A percentile compares a stretch with the other conserved stretches of the same genome.
Conservation (phyloP, 2,797 vertebrate species). For the Pagetopsis macropterus region DNA sequence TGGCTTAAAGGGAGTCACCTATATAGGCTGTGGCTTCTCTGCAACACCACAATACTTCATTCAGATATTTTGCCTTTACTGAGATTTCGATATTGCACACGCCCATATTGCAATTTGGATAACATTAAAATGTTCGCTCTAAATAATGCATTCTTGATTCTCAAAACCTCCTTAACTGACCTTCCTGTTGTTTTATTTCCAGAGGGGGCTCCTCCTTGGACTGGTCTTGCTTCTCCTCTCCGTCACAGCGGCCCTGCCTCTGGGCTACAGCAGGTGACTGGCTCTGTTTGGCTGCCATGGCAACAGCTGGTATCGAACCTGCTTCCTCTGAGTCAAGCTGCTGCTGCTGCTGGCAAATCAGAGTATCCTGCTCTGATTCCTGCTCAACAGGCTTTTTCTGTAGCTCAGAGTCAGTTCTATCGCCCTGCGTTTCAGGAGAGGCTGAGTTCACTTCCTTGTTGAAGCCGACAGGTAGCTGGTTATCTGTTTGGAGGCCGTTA, state of each 20-base stretch:
- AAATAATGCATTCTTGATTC: neutral
- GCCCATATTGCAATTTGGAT: too few relatives aligned
- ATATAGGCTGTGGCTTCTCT: too few relatives aligned
- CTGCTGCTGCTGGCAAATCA: constrained; percentile 36
- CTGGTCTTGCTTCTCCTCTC: constrained; percentile 85
- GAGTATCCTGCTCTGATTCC: constrained; percentile 39
- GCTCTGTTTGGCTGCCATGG: constrained; percentile 16
- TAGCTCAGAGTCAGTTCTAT: constrained; percentile 36
- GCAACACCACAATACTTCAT: too few relatives aligned
- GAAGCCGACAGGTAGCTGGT: constrained; percentile 8
- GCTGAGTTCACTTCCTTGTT: constrained; percentile 12
- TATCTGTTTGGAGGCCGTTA: constrained; percentile 19
- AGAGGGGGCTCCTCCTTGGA: constrained; percentile 86
- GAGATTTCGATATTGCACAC: too few relatives aligned
- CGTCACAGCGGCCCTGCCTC: constrained; percentile 48
- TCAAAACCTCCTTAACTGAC: constrained; percentile 71
- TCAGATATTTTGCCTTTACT: too few relatives aligned
- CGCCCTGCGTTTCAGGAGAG: constrained; percentile 36
- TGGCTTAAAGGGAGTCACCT: too few relatives aligned
- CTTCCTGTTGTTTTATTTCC: constrained; percentile 83
- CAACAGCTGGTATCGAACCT: neutral
- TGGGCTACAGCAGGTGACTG: neutral
- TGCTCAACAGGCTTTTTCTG: constrained; percentile 43
- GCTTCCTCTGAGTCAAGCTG: constrained; percentile 35
- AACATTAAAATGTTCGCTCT: too few relatives aligned